phyloP scores from a whole-genome alignment of 2,888 invertebrate species.

The Melinopterus prodromus region DNA sequence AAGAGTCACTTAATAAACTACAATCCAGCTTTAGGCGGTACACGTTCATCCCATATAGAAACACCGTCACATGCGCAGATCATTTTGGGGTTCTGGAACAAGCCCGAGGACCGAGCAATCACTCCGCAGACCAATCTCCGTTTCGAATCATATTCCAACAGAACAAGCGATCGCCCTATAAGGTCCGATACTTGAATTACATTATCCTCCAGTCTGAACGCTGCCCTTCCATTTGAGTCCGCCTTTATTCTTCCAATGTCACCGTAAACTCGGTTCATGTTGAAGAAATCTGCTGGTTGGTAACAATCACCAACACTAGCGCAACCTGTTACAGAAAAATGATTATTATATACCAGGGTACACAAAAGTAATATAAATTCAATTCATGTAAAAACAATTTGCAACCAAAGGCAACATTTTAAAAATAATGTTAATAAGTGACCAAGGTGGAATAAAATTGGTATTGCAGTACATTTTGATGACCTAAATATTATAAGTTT shows the following conservation, averaged over 20 bases:
- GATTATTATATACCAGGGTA: neutral
- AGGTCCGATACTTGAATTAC: conserved; percentile 74
- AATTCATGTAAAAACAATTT: no score
- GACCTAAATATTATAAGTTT: no score
- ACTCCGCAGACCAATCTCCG: conserved; percentile 83
- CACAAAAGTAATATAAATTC: no score
- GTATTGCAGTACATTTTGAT: no score
- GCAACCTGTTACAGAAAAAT: conserved; percentile 56
- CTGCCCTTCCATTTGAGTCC: conserved; percentile 69
- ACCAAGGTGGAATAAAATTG: no score
- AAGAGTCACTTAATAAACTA: conserved; percentile 12
- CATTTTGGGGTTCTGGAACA: conserved; percentile 86
- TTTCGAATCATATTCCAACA: conserved; percentile 71
- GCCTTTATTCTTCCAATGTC: conserved; percentile 73
- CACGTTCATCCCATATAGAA: conserved; percentile 87
- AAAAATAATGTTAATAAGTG: no score
- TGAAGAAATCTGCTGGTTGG: conserved; percentile 60
- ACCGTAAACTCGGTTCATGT: conserved; percentile 69
- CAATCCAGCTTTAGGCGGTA: conserved; percentile 60
- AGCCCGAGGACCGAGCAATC: conserved; percentile 87
- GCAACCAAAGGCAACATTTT: no score
- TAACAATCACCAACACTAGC: conserved; percentile 64
- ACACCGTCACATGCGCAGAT: conserved; percentile 92
- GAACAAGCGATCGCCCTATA: conserved; percentile 80
- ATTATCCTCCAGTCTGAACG: conserved; percentile 70